These are phyloP conservation scores for Kryptolebias marmoratus DNA, from an alignment of 2,113 vertebrate species.

Conservation along the genomic window DNA sequence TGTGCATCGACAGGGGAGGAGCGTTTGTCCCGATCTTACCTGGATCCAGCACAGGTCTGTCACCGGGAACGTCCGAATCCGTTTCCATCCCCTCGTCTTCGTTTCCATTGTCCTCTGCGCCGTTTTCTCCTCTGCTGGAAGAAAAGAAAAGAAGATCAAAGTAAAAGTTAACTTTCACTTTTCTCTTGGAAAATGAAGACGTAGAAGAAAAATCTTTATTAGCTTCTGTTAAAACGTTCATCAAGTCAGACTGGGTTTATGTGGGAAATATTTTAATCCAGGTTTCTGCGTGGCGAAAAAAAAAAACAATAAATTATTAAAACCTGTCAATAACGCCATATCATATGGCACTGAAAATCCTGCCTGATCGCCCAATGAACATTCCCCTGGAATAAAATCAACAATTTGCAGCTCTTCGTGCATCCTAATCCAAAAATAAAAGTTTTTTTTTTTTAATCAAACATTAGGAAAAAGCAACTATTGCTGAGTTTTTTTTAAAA, in stretches of 20 bases:
- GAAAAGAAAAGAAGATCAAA: not conserved
- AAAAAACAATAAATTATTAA: too few relatives aligned
- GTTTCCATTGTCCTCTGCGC: not conserved
- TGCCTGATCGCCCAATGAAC: conserved; percentile 17
- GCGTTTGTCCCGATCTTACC: not conserved
- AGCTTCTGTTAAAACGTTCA: not conserved
- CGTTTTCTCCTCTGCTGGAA: not conserved
- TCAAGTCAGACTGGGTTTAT: not conserved
- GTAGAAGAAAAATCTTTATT: not conserved
- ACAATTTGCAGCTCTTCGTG: conserved; percentile 14
- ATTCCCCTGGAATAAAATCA: conserved; percentile 38
- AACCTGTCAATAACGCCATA: not conserved
- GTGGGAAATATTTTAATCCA: not conserved
- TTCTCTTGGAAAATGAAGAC: conserved; percentile 8
- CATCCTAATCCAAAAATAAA: not conserved
- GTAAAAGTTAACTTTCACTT: conserved; percentile 2
- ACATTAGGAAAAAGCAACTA: too few relatives aligned
- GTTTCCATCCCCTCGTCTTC: conserved; percentile 3
- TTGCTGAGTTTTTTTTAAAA: too few relatives aligned
- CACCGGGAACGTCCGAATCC: not conserved
- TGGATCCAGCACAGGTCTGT: not conserved
- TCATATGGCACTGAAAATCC: conserved; percentile 4
- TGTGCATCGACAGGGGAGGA: too few relatives aligned
- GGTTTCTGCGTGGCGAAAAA: not conserved
- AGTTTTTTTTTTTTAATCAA: not conserved